Evolutionary conservation across 1,140 invertebrate genomes (phyloP).

Genomic region (Bathynomus jamesi): DNA sequence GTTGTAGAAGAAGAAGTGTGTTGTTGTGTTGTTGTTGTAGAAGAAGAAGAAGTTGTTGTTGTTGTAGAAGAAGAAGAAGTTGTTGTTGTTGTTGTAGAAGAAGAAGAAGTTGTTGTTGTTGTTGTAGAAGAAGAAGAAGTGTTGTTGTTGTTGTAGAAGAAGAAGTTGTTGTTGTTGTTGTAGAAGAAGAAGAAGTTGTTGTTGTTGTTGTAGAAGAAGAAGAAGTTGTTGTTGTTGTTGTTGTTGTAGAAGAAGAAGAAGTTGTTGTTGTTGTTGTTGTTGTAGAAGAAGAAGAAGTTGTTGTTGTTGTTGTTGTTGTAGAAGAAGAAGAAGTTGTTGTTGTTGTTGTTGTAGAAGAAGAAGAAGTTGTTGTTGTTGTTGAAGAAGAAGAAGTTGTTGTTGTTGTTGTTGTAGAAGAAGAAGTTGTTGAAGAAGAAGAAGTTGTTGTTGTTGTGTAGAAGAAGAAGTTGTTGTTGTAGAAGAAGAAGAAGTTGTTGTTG

Average conservation of each 20-base stretch:
- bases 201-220: neutral
- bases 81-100: slow-evolving; percentile 1
- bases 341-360: neutral
- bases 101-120: neutral
- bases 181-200: neutral
- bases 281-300: neutral
- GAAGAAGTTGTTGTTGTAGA: neutral
- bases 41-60: neutral
- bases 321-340: neutral
- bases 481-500: neutral
- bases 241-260: neutral
- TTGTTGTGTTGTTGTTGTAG: neutral
- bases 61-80: neutral
- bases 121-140: slow-evolving; percentile 5
- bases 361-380: neutral
- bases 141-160: slow-evolving; percentile 7
- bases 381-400: neutral
- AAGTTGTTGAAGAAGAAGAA: neutral
- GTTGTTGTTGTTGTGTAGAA: too few species aligned
- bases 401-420: neutral
- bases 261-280: slow-evolving; percentile 7
- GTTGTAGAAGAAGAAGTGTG: too few species aligned
- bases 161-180: neutral
- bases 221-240: slow-evolving; percentile 9
- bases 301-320: neutral